Base-by-base conservation (phyloP, 53 echinoderm and acorn worm genomes). In the Stichopus horrens region DNA sequence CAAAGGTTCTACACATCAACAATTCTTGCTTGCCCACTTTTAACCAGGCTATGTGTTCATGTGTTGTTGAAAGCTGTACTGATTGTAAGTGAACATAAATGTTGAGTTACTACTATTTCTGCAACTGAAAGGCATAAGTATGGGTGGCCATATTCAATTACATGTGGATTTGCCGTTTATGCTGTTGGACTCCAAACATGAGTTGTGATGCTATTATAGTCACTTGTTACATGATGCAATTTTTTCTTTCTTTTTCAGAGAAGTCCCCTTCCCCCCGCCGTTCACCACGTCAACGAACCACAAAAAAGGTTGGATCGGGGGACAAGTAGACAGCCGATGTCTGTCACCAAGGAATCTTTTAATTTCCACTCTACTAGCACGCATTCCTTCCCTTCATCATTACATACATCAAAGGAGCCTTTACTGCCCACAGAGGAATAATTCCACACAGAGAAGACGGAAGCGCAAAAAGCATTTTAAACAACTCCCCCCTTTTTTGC, bases 251-350 rank as follows among this genome's bases (percentile, higher is more conserved):
- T 54, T 23, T 89, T 91, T 21, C 95, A 99, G 99, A 99, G 93
- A 99, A 96, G 87, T 94, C 94, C 59, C 97, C 97, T 68, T 99
- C 99, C 76, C 99, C 99, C 55, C 89, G 99, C 75, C 94, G 94
- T 92, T 99, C 99, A 53, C 99, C 99, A 18, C 92, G 99, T 81
- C 88, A 95, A 83, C 95, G 99, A 87, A 88, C 93, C 60, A 96
- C 96, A 89, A 92, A 95, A 88, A 84, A 93, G 20, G 91, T 90
- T 52, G 98, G 99, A 88, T 96, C 99, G 23, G 99, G 95, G 83
- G 96, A 99, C 86, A 93, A 99, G 89, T 95, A 91, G 88, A 86
- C 58, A 9, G 60, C 6, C 20, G 66, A n/a, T 51, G 76, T 74
- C 37, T 77, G 71, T 71, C 83, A 58, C 78, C 74, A 74, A 55